Conservation (phyloP, 2,888 invertebrate genomes). For the Hymenopus coronatus region DNA sequence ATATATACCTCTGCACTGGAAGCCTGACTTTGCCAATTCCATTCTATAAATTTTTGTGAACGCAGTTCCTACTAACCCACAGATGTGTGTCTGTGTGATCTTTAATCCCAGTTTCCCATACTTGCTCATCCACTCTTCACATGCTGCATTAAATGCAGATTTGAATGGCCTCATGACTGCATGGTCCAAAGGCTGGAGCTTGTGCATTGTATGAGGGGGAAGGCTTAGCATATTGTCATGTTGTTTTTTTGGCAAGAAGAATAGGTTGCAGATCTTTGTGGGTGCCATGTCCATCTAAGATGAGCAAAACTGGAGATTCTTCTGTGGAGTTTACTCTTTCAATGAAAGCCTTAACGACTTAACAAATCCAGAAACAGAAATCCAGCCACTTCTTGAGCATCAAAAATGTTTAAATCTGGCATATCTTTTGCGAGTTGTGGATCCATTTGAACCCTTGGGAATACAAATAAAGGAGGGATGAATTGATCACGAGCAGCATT, state of each 20-base stretch:
- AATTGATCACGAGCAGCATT: too few species aligned
- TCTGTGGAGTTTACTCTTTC: not conserved
- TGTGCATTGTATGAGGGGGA: not conserved
- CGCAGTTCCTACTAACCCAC: not conserved
- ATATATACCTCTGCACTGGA: too few species aligned
- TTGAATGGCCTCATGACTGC: not conserved
- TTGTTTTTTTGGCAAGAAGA: not conserved
- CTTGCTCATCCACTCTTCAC: not conserved
- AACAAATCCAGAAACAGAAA: not conserved
- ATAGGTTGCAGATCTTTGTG: not conserved
- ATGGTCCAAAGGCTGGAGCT: too few species aligned
- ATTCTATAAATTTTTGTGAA: not conserved
- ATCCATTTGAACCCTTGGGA: not conserved
- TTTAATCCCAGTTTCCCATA: conserved; percentile 4
- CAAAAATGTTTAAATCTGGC: conserved; percentile 6
- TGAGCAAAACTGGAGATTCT: too few species aligned
- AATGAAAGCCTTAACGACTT: conserved; percentile 10
- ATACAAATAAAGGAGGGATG: not conserved
- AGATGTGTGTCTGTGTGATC: not conserved
- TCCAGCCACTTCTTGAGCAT: conserved; percentile 11
- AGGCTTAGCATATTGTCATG: not conserved
- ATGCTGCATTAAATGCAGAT: conserved; percentile 6
- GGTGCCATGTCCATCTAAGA: not conserved
- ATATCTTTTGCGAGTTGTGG: not conserved
- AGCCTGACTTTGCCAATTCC: too few species aligned